These are phyloP conservation scores for Poecilia latipinna DNA, from an alignment of 2,113 vertebrate species.

Conservation along the genomic window DNA sequence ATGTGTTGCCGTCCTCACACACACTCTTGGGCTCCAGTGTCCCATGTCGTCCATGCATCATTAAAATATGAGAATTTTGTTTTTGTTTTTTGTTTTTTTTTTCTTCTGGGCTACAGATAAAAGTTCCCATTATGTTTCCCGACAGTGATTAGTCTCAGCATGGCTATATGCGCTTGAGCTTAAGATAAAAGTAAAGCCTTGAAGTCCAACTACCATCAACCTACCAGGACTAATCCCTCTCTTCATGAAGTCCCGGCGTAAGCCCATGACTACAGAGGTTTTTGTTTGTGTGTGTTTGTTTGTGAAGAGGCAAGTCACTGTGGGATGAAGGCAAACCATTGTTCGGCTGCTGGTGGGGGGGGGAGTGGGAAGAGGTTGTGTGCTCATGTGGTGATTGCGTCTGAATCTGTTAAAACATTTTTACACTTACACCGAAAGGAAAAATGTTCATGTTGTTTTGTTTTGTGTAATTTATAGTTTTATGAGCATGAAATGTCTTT, in stretches of 20 bases:
- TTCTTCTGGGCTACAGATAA: conserved; percentile 49
- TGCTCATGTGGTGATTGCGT: conserved; percentile 6
- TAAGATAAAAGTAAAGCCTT: conserved; percentile 24
- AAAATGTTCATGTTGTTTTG: conserved; percentile 23
- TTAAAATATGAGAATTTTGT: conserved; percentile 67
- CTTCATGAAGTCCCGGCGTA: conserved; percentile 62
- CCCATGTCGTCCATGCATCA: conserved; percentile 62
- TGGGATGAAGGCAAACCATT: conserved; percentile 67
- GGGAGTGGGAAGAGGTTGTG: conserved; percentile 32
- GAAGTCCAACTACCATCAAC: not conserved
- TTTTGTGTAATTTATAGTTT: conserved; percentile 33
- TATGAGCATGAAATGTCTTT: conserved; percentile 14
- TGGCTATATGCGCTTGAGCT: not conserved
- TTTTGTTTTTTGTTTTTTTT: conserved; percentile 50
- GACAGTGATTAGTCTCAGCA: conserved; percentile 4
- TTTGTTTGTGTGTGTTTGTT: conserved; percentile 6
- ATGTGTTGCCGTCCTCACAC: conserved; percentile 44
- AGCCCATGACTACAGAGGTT: conserved; percentile 34
- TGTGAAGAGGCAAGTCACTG: conserved; percentile 30
- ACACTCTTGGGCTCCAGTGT: conserved; percentile 36
- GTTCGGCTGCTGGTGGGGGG: conserved; percentile 35
- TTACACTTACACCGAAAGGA: conserved; percentile 2
- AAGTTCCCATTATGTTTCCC: conserved; percentile 48
- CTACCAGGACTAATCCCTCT: conserved; percentile 49
- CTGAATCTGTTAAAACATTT: conserved; percentile 9